A percentile compares a stretch with the other conserved stretches of the same genome.
phyloP scores from a whole-genome alignment of 2,888 invertebrate genomes.

The Acleris cristana region DNA sequence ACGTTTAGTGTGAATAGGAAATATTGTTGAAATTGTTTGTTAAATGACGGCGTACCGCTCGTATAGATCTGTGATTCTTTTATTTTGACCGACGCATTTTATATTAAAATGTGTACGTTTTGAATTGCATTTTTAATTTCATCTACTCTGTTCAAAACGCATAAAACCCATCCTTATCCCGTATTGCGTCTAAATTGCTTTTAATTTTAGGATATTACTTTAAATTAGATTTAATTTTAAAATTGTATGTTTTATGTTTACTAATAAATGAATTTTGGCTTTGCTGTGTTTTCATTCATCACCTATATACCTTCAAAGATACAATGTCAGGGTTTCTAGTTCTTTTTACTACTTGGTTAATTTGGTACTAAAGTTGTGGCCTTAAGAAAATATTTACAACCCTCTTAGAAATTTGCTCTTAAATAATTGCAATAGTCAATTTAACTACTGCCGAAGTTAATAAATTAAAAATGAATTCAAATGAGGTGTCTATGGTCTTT shows the following conservation, averaged over 20 bases:
- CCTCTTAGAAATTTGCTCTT: too few relatives aligned
- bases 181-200: conserved; percentile 37
- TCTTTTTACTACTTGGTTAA: not conserved
- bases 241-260: conserved; percentile 47
- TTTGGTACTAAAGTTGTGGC: not conserved
- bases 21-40: conserved; percentile 37
- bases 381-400: too few relatives aligned
- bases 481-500: too few relatives aligned
- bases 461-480: too few relatives aligned
- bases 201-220: conserved; percentile 20
- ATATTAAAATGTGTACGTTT: conserved; percentile 77
- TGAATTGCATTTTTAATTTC: conserved; percentile 68
- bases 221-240: conserved; percentile 41
- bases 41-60: conserved; percentile 38
- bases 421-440: too few relatives aligned
- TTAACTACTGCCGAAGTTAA: too few relatives aligned
- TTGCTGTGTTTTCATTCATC: conserved; percentile 69
- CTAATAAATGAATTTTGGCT: conserved; percentile 74
- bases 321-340: not conserved
- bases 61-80: conserved; percentile 68
- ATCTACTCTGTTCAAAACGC: conserved; percentile 41
- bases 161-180: conserved; percentile 17
- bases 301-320: conserved; percentile 35
- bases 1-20: conserved; percentile 11
- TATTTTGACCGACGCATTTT: conserved; percentile 63